Evolutionary conservation across 2,113 vertebrate species (phyloP).

Genomic region (Nesogale talazaci): DNA sequence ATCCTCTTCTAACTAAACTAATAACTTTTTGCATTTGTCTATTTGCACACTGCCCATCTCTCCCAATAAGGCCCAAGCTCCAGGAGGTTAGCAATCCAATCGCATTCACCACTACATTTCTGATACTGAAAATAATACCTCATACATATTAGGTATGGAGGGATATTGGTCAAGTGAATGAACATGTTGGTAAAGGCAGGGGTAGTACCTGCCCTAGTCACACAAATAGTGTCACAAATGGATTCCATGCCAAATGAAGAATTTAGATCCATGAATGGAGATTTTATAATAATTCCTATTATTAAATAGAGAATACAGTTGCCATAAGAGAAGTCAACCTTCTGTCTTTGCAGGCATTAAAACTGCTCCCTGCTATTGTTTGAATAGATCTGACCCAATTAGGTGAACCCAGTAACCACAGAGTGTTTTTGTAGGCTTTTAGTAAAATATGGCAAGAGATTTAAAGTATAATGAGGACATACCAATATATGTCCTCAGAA

Average conservation of each 20-base stretch:
- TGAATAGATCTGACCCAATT: not conserved
- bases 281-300: not conserved
- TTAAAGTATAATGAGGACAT: not conserved
- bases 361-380: too few species aligned
- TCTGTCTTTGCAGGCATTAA: too few species aligned
- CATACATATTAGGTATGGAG: not conserved
- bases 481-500: not conserved
- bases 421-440: not conserved
- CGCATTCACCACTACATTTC: not conserved
- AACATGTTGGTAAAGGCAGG: not conserved
- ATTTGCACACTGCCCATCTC: not conserved
- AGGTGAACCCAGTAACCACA: not conserved
- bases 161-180: not conserved
- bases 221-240: too few species aligned
- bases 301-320: not conserved
- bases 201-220: not conserved
- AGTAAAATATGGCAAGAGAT: not conserved
- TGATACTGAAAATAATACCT: not conserved
- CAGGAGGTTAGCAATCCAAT: not conserved
- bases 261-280: not conserved
- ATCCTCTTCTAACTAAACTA: not conserved
- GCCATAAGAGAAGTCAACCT: too few species aligned
- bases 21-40: not conserved
- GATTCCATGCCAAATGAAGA: too few species aligned
- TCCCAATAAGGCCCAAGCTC: not conserved